Percentiles rank a stretch among this genome's conserved stretches.
These are phyloP conservation scores for Drosophila santomea DNA, from an alignment of 1,140 invertebrate species.

Conservation along the genomic window DNA sequence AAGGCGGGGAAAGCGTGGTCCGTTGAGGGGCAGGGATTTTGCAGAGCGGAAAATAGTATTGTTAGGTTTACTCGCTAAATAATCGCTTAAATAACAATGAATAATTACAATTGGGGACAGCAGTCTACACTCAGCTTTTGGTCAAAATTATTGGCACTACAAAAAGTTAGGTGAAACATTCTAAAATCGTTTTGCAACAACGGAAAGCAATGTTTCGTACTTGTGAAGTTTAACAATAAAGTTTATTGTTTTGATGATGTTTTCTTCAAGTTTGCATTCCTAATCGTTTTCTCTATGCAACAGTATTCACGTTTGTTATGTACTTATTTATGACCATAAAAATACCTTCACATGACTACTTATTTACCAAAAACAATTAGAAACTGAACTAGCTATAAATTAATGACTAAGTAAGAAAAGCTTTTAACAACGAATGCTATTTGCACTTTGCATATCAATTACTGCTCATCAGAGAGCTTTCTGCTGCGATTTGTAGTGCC, in stretches of 20 bases:
- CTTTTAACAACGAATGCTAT: slow-evolving; percentile 3
- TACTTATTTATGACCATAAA: too few relatives aligned
- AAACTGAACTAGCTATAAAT: neutral
- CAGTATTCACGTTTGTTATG: neutral
- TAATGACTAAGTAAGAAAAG: neutral
- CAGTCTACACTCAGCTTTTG: neutral
- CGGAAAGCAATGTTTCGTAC: too few relatives aligned
- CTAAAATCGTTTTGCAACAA: too few relatives aligned
- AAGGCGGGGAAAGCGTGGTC: too few relatives aligned
- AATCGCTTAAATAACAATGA: slow-evolving; percentile 1
- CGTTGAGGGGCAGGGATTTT: neutral
- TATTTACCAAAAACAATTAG: neutral
- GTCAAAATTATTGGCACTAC: slow-evolving; percentile 2
- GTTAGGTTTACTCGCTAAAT: slow-evolving; percentile 28
- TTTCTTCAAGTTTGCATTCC: neutral
- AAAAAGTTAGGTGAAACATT: neutral
- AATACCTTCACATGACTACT: neutral
- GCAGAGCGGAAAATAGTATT: slow-evolving; percentile 1
- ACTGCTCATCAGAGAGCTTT: slow-evolving; percentile 3
- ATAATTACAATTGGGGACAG: slow-evolving; percentile 3
- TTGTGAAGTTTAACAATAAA: too few relatives aligned
- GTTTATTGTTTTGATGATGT: neutral
- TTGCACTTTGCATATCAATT: neutral
- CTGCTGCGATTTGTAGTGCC: slow-evolving; percentile 4
- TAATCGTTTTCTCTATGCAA: neutral